Evolutionary conservation across 2,113 vertebrate genomes (phyloP), one percentile per base, ranked within the genome.

Genomic region (Oryzias curvinotus): DNA sequence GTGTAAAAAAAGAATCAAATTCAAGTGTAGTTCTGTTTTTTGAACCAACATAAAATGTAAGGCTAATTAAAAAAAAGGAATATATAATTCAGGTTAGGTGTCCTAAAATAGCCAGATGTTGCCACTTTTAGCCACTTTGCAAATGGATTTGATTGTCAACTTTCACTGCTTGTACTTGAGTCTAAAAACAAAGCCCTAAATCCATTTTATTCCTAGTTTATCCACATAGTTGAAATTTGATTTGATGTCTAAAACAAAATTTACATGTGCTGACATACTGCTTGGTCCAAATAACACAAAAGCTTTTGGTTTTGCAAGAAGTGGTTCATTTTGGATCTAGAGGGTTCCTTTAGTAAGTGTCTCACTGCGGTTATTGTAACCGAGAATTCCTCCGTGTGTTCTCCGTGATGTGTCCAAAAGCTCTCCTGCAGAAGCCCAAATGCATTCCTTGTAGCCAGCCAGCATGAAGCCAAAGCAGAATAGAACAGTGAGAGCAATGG

Each of bases 381-480:
- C 82, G 71, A 61, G 74, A 77, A 87, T 89, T 81, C 88, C 76
- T 88, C 59, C 43, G 53, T 64, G 64, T 57, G 43, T 60, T 75
- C 78, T 76, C 68, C 73, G 1, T 5, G 28, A 19, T 48, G 16
- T 47, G 46, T 26, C 51, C 47, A 62, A 59, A 66, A 59, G 56
- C 70, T 54, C 55, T 36, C 41, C 18, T 46, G 7, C 62, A 48
- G 25, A 36, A 64, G 17, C 62, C 69, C 17, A 26, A 41, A 12
- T 75, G 69, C 77, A 89, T 87, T 86, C 80, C 84, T 85, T 6
- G 0, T 3, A 42, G 66, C 71, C 64, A 59, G 60, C 65, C 75
- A 78, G 52, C 61, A 36, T 72, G 75, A 87, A 80, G 54, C 41
- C 64, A 55, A 77, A 78, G 65, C 57, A 56, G 73, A 71, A 62